phyloP scores from a whole-genome alignment of 2,888 invertebrate species.

The Dorcus hopei region DNA sequence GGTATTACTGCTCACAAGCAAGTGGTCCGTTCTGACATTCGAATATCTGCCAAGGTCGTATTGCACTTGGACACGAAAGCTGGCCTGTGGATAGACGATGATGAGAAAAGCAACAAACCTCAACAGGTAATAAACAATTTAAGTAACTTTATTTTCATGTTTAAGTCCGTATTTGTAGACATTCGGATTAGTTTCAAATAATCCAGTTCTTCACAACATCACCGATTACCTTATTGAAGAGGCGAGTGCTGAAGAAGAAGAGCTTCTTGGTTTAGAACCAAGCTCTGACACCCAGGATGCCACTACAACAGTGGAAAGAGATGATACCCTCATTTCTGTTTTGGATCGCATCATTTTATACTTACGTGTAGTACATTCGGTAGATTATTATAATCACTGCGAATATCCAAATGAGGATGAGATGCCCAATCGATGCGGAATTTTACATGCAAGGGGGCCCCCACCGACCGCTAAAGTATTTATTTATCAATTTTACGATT shows the following conservation, averaged over 20 bases:
- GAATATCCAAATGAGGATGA: slow-evolving; percentile 99
- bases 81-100: slow-evolving; percentile 68
- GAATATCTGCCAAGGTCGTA: slow-evolving; percentile 86
- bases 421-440: slow-evolving; percentile 99
- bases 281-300: slow-evolving; percentile 48
- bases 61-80: slow-evolving; percentile 85
- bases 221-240: slow-evolving; percentile 98
- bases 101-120: slow-evolving; percentile 46
- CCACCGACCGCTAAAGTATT: slow-evolving; percentile 76
- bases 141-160: too few species aligned
- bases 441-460: slow-evolving; percentile 93
- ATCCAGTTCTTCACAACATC: slow-evolving; percentile 94
- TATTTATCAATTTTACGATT: slow-evolving; percentile 13
- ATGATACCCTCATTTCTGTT: slow-evolving; percentile 69
- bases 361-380: slow-evolving; percentile 93
- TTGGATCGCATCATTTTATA: slow-evolving; percentile 83
- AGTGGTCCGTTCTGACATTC: slow-evolving; percentile 87
- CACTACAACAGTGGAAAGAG: slow-evolving; percentile 61
- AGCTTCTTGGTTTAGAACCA: slow-evolving; percentile 71
- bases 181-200: slow-evolving; percentile 75
- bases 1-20: slow-evolving; percentile 87
- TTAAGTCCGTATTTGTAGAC: slow-evolving; percentile 38
- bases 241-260: slow-evolving; percentile 97
- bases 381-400: slow-evolving; percentile 98
- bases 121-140: slow-evolving; percentile 32